These are phyloP conservation scores for Hippocampus guttulatus DNA, from an alignment of 2,113 vertebrate genomes.

Conservation along the genomic window DNA sequence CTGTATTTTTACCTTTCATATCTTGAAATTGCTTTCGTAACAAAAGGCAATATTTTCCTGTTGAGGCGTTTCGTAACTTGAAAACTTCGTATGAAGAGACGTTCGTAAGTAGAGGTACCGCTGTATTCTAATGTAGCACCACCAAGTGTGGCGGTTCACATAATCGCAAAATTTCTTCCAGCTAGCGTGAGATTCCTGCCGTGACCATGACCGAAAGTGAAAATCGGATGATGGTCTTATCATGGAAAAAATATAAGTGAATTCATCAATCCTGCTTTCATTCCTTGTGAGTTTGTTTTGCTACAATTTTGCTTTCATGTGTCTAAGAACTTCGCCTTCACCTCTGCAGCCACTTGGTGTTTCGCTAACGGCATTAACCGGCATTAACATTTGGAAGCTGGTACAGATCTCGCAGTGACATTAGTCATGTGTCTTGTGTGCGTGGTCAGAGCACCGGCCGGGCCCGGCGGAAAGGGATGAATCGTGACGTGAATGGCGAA, in stretches of 20 bases:
- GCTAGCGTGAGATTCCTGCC: not conserved
- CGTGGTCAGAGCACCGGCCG: slow-evolving; percentile 28
- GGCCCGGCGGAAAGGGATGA: slow-evolving; percentile 25
- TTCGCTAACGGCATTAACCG: slow-evolving; percentile 30
- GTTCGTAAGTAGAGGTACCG: no score
- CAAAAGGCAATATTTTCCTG: no score
- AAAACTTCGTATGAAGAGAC: no score
- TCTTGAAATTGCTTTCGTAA: no score
- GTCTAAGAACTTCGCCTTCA: slow-evolving; percentile 5
- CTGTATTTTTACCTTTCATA: no score
- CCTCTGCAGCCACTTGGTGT: slow-evolving; percentile 13
- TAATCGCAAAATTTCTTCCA: not conserved
- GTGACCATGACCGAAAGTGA: not conserved
- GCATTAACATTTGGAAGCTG: slow-evolving; percentile 47
- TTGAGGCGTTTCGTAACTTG: no score
- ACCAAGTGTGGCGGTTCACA: no score
- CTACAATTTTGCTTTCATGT: not conserved
- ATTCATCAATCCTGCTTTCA: not conserved
- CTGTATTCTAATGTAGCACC: no score
- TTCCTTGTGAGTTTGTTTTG: not conserved
- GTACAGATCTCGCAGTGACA: slow-evolving; percentile 42
- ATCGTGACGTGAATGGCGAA: slow-evolving; percentile 54
- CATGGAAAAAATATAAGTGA: not conserved
- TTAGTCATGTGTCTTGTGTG: slow-evolving; percentile 55
- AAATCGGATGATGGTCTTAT: not conserved